Evolutionary conservation across 2,797 vertebrate genomes (phyloP).

Genomic region (Gila robusta): DNA sequence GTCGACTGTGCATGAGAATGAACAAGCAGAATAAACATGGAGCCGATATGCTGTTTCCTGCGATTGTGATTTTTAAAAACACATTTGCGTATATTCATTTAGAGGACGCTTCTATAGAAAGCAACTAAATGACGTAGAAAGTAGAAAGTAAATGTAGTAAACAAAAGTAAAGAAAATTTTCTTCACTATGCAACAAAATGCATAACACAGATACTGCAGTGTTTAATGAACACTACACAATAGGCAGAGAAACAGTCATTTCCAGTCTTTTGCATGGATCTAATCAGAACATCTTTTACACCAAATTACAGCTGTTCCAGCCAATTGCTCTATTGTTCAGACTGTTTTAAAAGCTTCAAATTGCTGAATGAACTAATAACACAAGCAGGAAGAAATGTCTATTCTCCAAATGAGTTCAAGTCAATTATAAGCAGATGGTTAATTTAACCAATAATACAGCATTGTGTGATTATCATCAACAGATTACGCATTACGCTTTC

Average conservation of each 20-base stretch:
- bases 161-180: too few species aligned
- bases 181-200: neutral
- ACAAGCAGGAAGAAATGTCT: slow-evolving; percentile 16
- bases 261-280: slow-evolving; percentile 1
- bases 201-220: neutral
- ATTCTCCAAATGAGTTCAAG: slow-evolving; percentile 13
- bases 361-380: slow-evolving; percentile 31
- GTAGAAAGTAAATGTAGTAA: neutral
- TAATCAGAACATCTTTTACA: slow-evolving; percentile 2
- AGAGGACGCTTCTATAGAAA: neutral
- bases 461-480: slow-evolving; percentile 31
- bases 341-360: neutral
- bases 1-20: neutral
- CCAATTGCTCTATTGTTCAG: slow-evolving; percentile 32
- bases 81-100: neutral
- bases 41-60: neutral
- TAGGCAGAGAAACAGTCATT: neutral
- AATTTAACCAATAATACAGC: slow-evolving; percentile 34
- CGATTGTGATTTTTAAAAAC: neutral
- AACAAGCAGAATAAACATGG: neutral
- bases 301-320: slow-evolving; percentile 32
- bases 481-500: slow-evolving; percentile 15
- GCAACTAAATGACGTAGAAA: neutral
- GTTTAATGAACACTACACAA: slow-evolving; percentile 9
- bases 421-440: slow-evolving; percentile 29